These are phyloP conservation scores for Hemibates koningsi DNA, from an alignment of 2,113 vertebrate genomes.

Conservation along the genomic window DNA sequence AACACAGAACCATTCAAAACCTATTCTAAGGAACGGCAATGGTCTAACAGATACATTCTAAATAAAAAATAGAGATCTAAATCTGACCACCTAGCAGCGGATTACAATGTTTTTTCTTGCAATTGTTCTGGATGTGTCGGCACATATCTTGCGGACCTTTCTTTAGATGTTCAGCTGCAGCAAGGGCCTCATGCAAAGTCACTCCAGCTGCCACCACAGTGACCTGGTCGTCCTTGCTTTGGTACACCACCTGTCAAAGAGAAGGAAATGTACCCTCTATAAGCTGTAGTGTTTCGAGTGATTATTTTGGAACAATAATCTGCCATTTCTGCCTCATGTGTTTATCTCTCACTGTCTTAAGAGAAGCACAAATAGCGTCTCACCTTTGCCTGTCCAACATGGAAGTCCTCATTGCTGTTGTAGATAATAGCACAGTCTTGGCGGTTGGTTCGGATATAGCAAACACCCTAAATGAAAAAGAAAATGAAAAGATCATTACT, in stretches of 20 bases:
- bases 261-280: not conserved
- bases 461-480: constrained; percentile 78
- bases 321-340: not conserved
- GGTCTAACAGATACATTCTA: not conserved
- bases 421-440: constrained; percentile 88
- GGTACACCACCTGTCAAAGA: constrained; percentile 78
- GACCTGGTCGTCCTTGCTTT: constrained; percentile 89
- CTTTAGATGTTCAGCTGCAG: constrained; percentile 86
- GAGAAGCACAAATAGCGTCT: not conserved
- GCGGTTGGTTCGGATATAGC: constrained; percentile 92
- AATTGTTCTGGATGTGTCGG: not conserved
- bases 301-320: not conserved
- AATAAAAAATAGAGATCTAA: not conserved
- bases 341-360: not conserved
- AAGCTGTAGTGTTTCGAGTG: not conserved
- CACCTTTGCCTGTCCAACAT: constrained; percentile 88
- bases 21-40: not conserved
- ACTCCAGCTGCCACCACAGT: constrained; percentile 90
- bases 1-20: not conserved
- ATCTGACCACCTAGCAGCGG: not conserved
- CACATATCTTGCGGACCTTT: constrained; percentile 74
- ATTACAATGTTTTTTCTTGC: not conserved
- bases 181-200: constrained; percentile 86
- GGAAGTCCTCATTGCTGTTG: constrained; percentile 89
- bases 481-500: not conserved